Evolutionary conservation across 2,113 vertebrate species (phyloP), one percentile per base, ranked within the genome.

Genomic region (Willisornis vidua): DNA sequence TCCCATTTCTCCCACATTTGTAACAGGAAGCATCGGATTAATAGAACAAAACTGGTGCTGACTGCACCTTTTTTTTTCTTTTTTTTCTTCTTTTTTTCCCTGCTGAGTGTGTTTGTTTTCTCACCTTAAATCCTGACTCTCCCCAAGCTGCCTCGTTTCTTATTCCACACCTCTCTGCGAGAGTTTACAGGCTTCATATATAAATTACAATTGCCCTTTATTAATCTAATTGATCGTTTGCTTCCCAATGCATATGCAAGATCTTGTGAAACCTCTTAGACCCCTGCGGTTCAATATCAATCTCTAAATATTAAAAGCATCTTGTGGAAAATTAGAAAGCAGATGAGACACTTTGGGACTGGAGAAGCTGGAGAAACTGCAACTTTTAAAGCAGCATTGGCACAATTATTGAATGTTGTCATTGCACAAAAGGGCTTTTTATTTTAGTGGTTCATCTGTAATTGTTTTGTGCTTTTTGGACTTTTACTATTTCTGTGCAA

Each of bases 271-370:
- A 97, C 97, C 96, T 97, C 97, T 97, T 96, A 98, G 97, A 97
- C 95, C 96, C 97, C 97, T 92, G 96, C 66, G 92, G 98, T 97
- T 98, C 97, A 96, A 98, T 97, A 98, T 97, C 97, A 97, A 98
- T 98, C 92, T 98, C 94, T 93, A 98, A 98, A 98, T 98, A 98
- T 97, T 97, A 97, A 98, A 97, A 98, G 95, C 97, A 97, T 98
- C 95, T 98, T 98, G 96, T 96, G 97, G 97, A 97, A 98, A 97
- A 98, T 98, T 98, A 94, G 96, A 97, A 97, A 97, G 96, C 96
- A 97, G 96, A 98, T 97, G 96, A 98, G 95, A 98, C 93, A 98
- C 94, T 97, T 98, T 89, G 72, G 92, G 96, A 97, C 76, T 97
- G 81, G 86, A 97, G 92, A 96, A 93, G 92, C 94, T 90, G 97